phyloP scores from a whole-genome alignment of 1,140 invertebrate genomes.

The Caenorhabditis latens region DNA sequence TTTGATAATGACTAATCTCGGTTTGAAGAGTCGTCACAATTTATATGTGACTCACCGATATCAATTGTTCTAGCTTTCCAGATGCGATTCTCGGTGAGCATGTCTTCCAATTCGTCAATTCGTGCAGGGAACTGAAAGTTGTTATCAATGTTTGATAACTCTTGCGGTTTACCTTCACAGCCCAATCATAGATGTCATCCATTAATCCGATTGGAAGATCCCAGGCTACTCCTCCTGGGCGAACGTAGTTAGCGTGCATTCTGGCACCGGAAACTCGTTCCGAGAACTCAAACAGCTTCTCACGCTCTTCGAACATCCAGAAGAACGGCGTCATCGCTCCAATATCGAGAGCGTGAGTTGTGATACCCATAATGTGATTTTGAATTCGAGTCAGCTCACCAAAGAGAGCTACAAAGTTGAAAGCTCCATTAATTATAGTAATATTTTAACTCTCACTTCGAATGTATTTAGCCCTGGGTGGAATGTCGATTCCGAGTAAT shows the following conservation, averaged over 20 bases:
- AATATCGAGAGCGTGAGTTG: slow-evolving; percentile 91
- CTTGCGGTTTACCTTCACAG: not conserved
- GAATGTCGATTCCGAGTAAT: slow-evolving; percentile 93
- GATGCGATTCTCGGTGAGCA: slow-evolving; percentile 91
- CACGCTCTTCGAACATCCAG: slow-evolving; percentile 97
- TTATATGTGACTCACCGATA: slow-evolving; percentile 82
- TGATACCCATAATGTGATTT: slow-evolving; percentile 94
- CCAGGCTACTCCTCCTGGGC: slow-evolving; percentile 88
- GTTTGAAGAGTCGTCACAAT: no score
- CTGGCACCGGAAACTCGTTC: slow-evolving; percentile 94
- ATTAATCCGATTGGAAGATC: slow-evolving; percentile 93
- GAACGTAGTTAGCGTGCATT: slow-evolving; percentile 95
- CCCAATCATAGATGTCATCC: slow-evolving; percentile 94
- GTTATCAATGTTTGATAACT: no score
- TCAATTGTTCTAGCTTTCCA: slow-evolving; percentile 90
- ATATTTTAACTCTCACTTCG: slow-evolving; percentile 83
- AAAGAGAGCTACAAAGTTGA: slow-evolving; percentile 83
- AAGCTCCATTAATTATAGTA: slow-evolving; percentile 51
- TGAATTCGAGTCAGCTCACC: slow-evolving; percentile 90
- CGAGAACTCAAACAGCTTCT: slow-evolving; percentile 98
- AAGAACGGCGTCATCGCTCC: slow-evolving; percentile 98
- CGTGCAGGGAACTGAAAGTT: slow-evolving; percentile 83
- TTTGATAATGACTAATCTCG: not conserved
- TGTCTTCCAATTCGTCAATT: slow-evolving; percentile 93
- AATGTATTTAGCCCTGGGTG: slow-evolving; percentile 93